Base-by-base conservation (phyloP, 2,888 invertebrate genomes). In the Andrena chrysosceles region DNA sequence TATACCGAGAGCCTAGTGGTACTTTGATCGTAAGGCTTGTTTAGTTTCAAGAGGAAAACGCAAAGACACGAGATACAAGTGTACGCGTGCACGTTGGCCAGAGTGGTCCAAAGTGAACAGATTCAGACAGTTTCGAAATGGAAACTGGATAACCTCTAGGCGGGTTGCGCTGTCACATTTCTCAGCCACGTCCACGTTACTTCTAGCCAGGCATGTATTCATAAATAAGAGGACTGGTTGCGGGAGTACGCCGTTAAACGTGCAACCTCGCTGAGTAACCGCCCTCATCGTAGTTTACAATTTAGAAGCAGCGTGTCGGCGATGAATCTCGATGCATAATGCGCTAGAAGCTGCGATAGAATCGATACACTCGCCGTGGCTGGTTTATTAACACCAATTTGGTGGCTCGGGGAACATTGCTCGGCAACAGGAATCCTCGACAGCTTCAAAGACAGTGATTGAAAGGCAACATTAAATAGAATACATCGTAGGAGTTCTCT, bases 221-320 rank as follows among this genome's bases (percentile, higher is more conserved):
- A 82, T 82, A 78, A 78, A 78, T 82, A 81, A 81, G 31, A 52
- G 49, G 56, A 13, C 69, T 42, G 42, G 20, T 48, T 56, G 52
- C 73, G n/a, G 33, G 59, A 42, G 42, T 69, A 54, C 59, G 35
- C 26, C 66, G 78, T 67, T 82, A 82, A 82, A 78, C 67, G 81
- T 62, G 81, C 74, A 78, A 78, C 74, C 77, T 70, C 67, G 49
- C 70, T 67, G 74, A 66, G 74, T 74, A 78, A 73, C 69, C 74
- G 67, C 71, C 67, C 74, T 74, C 78, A 49, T 78, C 78, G 78
- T 71, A 70, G 67, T 73, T 81, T 77, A 69, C 77, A 73, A 81
- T 81, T 73, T 73, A 80, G 70, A 70, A 60, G 70, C 70, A 42
- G 56, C 26, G 29, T 23, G 75, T 75, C 66, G 66, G 31, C 71